Conservation (phyloP, 2,797 vertebrate genomes). For the Pygocentrus nattereri region DNA sequence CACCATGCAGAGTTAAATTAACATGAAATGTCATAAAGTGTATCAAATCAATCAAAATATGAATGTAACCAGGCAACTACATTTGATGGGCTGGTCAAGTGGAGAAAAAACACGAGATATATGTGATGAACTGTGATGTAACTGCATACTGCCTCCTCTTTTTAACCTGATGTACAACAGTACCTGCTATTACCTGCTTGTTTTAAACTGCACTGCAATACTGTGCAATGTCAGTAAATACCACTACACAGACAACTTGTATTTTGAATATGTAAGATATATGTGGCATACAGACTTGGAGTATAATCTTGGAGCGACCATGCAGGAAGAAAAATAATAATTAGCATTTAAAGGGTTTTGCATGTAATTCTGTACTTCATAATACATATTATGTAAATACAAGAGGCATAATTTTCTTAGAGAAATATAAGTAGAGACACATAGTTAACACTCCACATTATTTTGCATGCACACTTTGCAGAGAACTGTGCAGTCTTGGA, state of each 20-base stretch:
- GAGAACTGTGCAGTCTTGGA: neutral
- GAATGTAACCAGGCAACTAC: slow-evolving; percentile 68
- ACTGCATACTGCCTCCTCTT: slow-evolving; percentile 36
- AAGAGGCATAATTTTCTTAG: neutral
- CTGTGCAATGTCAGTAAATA: neutral
- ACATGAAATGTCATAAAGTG: slow-evolving; percentile 53
- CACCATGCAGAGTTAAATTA: slow-evolving; percentile 39
- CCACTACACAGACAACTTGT: too few relatives aligned
- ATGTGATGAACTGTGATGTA: slow-evolving; percentile 51
- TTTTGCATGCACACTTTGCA: neutral
- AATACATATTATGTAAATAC: neutral
- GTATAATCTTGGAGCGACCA: too few relatives aligned
- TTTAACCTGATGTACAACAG: slow-evolving; percentile 28
- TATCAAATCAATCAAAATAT: slow-evolving; percentile 59
- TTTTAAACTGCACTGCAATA: neutral
- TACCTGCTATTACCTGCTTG: slow-evolving; percentile 30
- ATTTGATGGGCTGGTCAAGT: slow-evolving; percentile 53
- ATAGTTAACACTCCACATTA: neutral
- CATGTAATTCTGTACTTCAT: too few relatives aligned
- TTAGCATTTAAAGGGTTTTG: too few relatives aligned
- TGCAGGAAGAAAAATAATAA: too few relatives aligned
- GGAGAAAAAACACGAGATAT: slow-evolving; percentile 46
- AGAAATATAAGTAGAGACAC: neutral
- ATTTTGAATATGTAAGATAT: too few relatives aligned
- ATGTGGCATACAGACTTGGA: neutral